phyloP scores from a whole-genome alignment of 2,113 vertebrate genomes.

The Trachemys scripta region DNA sequence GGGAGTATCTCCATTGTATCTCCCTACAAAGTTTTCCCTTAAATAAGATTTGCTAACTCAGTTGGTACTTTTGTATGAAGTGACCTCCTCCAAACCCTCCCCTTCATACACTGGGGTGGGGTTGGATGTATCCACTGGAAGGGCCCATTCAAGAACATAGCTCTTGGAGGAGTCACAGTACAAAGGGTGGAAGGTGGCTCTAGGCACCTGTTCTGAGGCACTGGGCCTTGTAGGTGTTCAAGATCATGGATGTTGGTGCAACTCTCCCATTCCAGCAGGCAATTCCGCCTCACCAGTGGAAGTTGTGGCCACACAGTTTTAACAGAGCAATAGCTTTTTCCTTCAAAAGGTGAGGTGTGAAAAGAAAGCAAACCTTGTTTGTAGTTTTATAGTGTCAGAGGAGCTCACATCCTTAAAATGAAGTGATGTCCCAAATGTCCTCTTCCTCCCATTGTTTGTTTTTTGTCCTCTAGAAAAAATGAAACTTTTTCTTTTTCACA shows the following conservation, averaged over 20 bases:
- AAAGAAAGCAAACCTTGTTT: background rate
- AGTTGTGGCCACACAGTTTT: rapidly evolving
- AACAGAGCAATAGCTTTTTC: background rate
- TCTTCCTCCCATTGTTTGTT: background rate
- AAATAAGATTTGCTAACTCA: background rate
- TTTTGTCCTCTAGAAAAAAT: slow-evolving; percentile 1
- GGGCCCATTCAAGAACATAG: background rate
- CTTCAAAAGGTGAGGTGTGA: background rate
- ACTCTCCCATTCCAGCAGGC: rapidly evolving
- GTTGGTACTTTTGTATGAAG: background rate
- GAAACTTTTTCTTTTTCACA: slow-evolving; percentile 68
- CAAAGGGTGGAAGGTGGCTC: background rate
- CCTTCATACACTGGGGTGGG: background rate
- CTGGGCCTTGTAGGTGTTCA: background rate
- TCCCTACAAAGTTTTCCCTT: background rate
- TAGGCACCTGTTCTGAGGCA: rapidly evolving
- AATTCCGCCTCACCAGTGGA: background rate
- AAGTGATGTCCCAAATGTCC: background rate
- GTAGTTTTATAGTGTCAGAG: background rate
- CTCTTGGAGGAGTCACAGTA: background rate
- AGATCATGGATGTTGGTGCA: background rate
- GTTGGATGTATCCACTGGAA: background rate
- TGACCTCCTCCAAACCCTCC: background rate
- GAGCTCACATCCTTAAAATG: background rate
- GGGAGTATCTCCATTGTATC: background rate